phyloP scores from a whole-genome alignment of 2,113 vertebrate genomes.

The Morone chrysops region DNA sequence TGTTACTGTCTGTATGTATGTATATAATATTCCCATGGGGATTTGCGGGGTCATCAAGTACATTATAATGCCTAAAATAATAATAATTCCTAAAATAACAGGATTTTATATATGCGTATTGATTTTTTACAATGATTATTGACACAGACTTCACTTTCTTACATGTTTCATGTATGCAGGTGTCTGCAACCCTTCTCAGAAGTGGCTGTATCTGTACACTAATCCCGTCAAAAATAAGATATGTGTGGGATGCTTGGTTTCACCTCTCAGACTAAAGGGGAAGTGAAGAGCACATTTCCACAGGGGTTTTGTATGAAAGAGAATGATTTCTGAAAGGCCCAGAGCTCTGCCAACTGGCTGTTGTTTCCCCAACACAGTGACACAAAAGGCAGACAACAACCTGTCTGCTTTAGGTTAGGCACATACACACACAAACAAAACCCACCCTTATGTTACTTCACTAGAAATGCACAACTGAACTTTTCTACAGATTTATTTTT shows the following conservation, averaged over 20 bases:
- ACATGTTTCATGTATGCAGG: background rate
- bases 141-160: background rate
- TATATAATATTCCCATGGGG: background rate
- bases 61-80: background rate
- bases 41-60: background rate
- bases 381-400: conserved; percentile 15
- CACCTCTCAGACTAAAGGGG: conserved; percentile 13
- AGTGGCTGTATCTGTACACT: background rate
- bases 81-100: background rate
- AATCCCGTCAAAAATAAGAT: background rate
- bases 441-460: background rate
- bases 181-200: background rate
- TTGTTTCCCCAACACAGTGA: conserved; percentile 16
- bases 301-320: conserved; percentile 1
- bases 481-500: background rate
- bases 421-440: background rate
- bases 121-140: background rate
- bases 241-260: conserved; percentile 17
- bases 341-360: conserved; percentile 12
- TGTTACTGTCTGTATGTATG: background rate
- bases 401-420: background rate
- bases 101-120: background rate
- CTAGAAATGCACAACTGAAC: background rate
- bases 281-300: conserved; percentile 32
- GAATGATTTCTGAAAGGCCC: conserved; percentile 12